A percentile compares a stretch with the other conserved stretches of the same genome.
Evolutionary conservation across 23 tunicate genomes (phyloP).

Genomic region (Ciona savignyi): DNA sequence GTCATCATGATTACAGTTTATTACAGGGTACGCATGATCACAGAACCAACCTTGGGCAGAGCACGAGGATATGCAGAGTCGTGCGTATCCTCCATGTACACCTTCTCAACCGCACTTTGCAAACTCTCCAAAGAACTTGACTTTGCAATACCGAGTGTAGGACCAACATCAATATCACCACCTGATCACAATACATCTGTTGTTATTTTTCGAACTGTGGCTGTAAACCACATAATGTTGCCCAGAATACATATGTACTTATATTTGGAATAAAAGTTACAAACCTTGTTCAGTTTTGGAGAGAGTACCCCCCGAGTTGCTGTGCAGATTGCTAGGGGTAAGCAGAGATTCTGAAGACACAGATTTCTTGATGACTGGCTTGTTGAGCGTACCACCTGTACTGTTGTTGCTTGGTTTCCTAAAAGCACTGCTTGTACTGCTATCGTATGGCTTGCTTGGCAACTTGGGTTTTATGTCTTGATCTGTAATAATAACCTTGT

Average conservation of each 20-base stretch:
- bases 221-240: too few relatives aligned
- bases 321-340: conserved; percentile 19
- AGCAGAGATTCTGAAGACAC: conserved; percentile 63
- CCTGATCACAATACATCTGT: too few relatives aligned
- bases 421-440: neutral
- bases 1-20: too few relatives aligned
- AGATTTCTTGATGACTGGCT: conserved; percentile 33
- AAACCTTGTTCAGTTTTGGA: too few relatives aligned
- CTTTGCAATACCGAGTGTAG: conserved; percentile 73
- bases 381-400: neutral
- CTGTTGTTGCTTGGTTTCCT: neutral
- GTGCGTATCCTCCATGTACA: conserved; percentile 1
- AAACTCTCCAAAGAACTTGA: conserved; percentile 87
- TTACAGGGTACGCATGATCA: too few relatives aligned
- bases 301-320: too few relatives aligned
- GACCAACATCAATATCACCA: conserved; percentile 41
- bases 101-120: conserved; percentile 61
- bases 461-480: too few relatives aligned
- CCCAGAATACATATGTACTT: too few relatives aligned
- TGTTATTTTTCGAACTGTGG: too few relatives aligned
- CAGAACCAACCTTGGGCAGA: conserved; percentile 53
- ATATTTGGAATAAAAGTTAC: too few relatives aligned
- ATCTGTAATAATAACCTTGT: too few relatives aligned
- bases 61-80: conserved; percentile 37
- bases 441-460: neutral